phyloP scores from a whole-genome alignment of 2,888 invertebrate species.

The Fragum fragum region DNA sequence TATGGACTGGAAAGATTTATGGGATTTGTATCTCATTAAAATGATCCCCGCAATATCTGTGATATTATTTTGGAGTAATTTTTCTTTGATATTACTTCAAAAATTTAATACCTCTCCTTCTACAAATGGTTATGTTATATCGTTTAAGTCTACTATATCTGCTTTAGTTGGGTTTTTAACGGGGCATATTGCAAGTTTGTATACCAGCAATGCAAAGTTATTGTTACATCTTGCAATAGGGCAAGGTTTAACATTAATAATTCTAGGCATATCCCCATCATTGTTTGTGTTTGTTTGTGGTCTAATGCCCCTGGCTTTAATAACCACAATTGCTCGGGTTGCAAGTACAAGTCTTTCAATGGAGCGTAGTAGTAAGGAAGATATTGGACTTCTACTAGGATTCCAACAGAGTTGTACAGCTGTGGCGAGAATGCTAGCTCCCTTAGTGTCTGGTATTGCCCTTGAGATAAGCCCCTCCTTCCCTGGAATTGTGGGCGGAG shows the following conservation, averaged over 20 bases:
- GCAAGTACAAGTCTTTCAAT: constrained; percentile 81
- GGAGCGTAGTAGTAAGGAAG: constrained; percentile 73
- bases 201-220: constrained; percentile 75
- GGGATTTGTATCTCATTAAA: constrained; percentile 85
- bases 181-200: constrained; percentile 78
- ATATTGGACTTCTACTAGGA: constrained; percentile 84
- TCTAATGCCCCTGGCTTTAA: constrained; percentile 82
- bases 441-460: constrained; percentile 83
- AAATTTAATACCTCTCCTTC: constrained; percentile 80
- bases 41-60: constrained; percentile 84
- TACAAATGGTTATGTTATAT: constrained; percentile 84
- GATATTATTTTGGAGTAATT: constrained; percentile 84
- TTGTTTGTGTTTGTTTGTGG: constrained; percentile 74
- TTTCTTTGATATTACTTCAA: constrained; percentile 79
- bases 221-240: constrained; percentile 76
- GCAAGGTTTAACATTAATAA: constrained; percentile 71
- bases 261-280: constrained; percentile 73
- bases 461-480: constrained; percentile 79
- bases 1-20: constrained; percentile 81
- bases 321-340: constrained; percentile 83
- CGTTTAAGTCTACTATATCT: constrained; percentile 82
- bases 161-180: constrained; percentile 83
- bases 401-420: constrained; percentile 85
- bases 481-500: constrained; percentile 83
- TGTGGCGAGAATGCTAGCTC: constrained; percentile 84